A percentile compares a stretch with the other conserved stretches of the same genome.
Conservation (phyloP, 1,140 invertebrate genomes). For the Zophobas morio region DNA sequence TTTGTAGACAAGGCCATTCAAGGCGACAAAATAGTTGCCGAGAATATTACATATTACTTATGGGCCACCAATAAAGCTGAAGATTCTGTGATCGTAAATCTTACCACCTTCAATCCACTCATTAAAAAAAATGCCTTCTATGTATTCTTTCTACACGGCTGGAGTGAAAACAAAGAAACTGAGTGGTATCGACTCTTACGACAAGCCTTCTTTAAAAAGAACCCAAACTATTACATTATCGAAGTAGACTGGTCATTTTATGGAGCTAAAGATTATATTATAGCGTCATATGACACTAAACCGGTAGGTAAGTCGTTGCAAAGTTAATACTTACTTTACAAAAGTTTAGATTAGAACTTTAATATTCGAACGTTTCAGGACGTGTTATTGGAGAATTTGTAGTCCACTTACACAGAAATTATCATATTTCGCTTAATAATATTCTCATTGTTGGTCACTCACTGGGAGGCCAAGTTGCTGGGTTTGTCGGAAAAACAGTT, state of each 20-base stretch:
- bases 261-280: conserved; percentile 68
- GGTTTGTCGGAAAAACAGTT: conserved; percentile 77
- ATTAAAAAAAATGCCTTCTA: too few species aligned
- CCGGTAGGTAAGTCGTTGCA: conserved; percentile 62
- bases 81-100: too few species aligned
- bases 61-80: too few species aligned
- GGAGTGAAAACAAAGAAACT: conserved; percentile 66
- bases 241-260: conserved; percentile 76
- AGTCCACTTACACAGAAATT: conserved; percentile 61
- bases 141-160: conserved; percentile 72
- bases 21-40: too few species aligned
- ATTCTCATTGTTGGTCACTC: conserved; percentile 89
- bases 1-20: too few species aligned
- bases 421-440: conserved; percentile 62
- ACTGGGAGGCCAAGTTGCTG: conserved; percentile 86
- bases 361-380: conserved; percentile 47
- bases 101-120: too few species aligned
- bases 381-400: conserved; percentile 64
- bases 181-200: conserved; percentile 66
- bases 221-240: conserved; percentile 75
- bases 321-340: background rate
- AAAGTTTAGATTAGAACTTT: background rate
- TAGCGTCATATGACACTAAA: conserved; percentile 61
- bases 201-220: conserved; percentile 70
- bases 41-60: too few species aligned